Evolutionary conservation across 2,888 invertebrate species (phyloP).

Genomic region (Margaritifera margaritifera): DNA sequence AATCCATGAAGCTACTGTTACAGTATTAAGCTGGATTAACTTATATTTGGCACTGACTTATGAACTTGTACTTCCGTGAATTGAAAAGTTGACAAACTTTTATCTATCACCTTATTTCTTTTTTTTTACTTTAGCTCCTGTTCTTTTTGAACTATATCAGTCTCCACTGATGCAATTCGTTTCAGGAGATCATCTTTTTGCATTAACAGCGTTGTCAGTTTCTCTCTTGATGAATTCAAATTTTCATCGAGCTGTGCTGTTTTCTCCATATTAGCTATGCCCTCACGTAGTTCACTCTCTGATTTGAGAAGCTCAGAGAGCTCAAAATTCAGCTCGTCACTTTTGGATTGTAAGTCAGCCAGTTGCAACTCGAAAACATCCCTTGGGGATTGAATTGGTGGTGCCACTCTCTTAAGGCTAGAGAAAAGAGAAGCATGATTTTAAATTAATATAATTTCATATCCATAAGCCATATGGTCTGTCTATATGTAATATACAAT

Average conservation of each 20-base stretch:
- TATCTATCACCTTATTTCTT: conserved; percentile 22
- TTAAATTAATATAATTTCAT: background rate
- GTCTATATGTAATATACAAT: background rate
- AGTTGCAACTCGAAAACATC: conserved; percentile 59
- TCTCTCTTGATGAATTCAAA: conserved; percentile 36
- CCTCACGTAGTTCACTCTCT: conserved; percentile 56
- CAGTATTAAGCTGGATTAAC: no score
- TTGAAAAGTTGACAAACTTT: no score
- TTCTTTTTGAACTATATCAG: conserved; percentile 59
- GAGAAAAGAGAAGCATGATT: conserved; percentile 6
- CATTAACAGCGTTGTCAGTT: conserved; percentile 42
- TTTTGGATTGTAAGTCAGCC: conserved; percentile 52
- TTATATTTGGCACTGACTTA: no score
- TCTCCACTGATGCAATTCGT: conserved; percentile 50
- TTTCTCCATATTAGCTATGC: conserved; percentile 45
- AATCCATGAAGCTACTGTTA: no score
- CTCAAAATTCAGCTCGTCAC: conserved; percentile 57
- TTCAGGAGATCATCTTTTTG: conserved; percentile 55
- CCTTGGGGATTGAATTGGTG: conserved; percentile 42
- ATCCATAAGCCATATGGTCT: background rate
- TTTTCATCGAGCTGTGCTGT: conserved; percentile 22
- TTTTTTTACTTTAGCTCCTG: conserved; percentile 53
- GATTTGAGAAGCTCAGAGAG: conserved; percentile 48
- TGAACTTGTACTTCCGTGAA: no score
- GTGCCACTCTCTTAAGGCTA: conserved; percentile 39